These are phyloP conservation scores for Empidonax alnorum DNA, from an alignment of 2,113 vertebrate genomes.

Conservation along the genomic window DNA sequence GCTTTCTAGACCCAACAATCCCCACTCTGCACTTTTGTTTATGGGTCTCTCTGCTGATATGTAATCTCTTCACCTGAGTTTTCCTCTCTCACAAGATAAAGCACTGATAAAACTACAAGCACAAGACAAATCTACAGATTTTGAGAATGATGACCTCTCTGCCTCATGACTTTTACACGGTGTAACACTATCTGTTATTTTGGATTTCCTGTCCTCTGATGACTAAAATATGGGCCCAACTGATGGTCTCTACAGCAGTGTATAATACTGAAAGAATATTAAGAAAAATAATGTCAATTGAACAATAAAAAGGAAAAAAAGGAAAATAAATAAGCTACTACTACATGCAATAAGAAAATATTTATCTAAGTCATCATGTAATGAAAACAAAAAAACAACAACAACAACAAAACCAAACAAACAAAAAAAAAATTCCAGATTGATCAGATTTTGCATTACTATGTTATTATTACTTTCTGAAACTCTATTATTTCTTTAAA, in stretches of 20 bases:
- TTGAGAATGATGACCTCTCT: not conserved
- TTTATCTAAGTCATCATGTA: not conserved
- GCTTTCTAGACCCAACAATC: not conserved
- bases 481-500: not conserved
- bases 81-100: not conserved
- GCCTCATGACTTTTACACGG: not conserved
- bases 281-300: not conserved
- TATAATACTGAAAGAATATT: not conserved
- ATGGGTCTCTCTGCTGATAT: not conserved
- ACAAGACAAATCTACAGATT: not conserved
- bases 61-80: not conserved
- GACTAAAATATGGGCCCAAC: not conserved
- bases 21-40: not conserved
- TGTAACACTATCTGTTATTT: not conserved
- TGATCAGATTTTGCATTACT: not conserved
- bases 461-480: not conserved
- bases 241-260: not conserved
- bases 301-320: not conserved
- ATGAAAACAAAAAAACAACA: not conserved
- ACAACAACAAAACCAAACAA: too few species aligned
- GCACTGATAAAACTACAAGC: too few species aligned
- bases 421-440: not conserved
- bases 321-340: not conserved
- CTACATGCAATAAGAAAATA: not conserved
- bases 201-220: not conserved